These are phyloP conservation scores for Corbicula japonica DNA, from an alignment of 2,888 invertebrate genomes.

Conservation along the genomic window DNA sequence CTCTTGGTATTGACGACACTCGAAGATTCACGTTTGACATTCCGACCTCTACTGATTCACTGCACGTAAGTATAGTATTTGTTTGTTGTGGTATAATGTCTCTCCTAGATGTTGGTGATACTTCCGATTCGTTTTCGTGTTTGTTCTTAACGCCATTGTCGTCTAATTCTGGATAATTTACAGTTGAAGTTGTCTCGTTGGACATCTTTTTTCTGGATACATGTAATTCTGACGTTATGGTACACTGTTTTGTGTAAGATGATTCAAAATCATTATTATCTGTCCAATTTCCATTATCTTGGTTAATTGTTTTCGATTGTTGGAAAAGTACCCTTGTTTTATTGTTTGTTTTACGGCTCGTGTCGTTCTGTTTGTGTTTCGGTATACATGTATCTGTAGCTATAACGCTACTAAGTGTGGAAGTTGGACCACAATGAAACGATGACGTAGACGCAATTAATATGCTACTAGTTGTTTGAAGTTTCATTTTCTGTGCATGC, in stretches of 20 bases:
- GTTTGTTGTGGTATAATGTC: slow-evolving; percentile 21
- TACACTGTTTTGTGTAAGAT: slow-evolving; percentile 11
- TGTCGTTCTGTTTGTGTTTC: slow-evolving; percentile 3
- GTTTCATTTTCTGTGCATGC: slow-evolving; percentile 37
- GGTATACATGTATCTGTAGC: slow-evolving; percentile 1
- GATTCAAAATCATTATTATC: slow-evolving; percentile 36
- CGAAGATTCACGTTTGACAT: slow-evolving; percentile 36
- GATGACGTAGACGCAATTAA: slow-evolving; percentile 56
- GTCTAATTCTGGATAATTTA: slow-evolving; percentile 41
- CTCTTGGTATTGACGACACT: slow-evolving; percentile 23
- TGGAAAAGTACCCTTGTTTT: neutral
- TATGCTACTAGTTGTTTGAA: slow-evolving; percentile 10
- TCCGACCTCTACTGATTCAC: slow-evolving; percentile 34
- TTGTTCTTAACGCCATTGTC: slow-evolving; percentile 55
- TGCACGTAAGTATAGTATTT: neutral
- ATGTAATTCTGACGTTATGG: neutral
- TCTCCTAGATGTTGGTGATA: slow-evolving; percentile 24
- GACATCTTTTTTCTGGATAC: neutral
- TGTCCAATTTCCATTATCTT: slow-evolving; percentile 27
- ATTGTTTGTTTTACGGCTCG: too few relatives aligned
- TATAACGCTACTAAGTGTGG: slow-evolving; percentile 12
- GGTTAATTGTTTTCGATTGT: neutral
- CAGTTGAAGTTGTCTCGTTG: neutral
- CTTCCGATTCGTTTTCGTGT: neutral
- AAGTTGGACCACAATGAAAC: neutral